Conservation (phyloP, 2,797 vertebrate genomes). For the Sorex maritimensis region DNA sequence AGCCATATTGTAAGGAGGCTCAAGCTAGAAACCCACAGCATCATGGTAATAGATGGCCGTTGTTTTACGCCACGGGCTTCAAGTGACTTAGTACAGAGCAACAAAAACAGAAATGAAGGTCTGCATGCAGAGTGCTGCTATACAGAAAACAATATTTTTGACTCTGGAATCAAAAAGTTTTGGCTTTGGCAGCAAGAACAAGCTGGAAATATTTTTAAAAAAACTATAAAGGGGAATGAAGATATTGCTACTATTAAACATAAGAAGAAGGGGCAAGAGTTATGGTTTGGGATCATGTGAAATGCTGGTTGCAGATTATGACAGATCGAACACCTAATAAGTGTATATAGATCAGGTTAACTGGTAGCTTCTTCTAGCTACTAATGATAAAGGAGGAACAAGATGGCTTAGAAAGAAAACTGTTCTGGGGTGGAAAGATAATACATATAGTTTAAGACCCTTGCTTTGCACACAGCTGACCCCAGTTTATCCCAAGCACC, state of each 20-base stretch:
- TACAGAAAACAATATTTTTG: neutral
- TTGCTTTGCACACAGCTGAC: too few species aligned
- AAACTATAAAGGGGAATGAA: neutral
- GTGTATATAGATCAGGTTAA: neutral
- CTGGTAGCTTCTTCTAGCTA: neutral
- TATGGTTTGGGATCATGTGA: neutral
- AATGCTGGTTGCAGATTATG: neutral
- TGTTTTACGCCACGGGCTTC: conserved; percentile 1
- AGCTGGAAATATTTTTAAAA: neutral
- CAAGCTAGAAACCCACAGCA: neutral
- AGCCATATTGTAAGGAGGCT: neutral
- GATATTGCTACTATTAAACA: neutral
- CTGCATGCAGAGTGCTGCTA: neutral
- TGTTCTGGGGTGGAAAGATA: neutral
- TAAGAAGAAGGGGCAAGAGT: neutral
- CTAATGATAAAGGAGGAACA: neutral
- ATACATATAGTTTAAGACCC: too few species aligned
- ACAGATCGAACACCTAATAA: neutral
- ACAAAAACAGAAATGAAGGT: neutral
- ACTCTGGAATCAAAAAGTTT: neutral
- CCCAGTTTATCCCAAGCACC: too few species aligned
- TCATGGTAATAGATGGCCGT: neutral
- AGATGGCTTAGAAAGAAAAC: neutral
- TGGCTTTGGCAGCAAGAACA: neutral
- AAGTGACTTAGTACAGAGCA: neutral